Evolutionary conservation across 2,797 vertebrate genomes (phyloP), one percentile per base, ranked within the genome.

Genomic region (Sylvilagus floridanus): DNA sequence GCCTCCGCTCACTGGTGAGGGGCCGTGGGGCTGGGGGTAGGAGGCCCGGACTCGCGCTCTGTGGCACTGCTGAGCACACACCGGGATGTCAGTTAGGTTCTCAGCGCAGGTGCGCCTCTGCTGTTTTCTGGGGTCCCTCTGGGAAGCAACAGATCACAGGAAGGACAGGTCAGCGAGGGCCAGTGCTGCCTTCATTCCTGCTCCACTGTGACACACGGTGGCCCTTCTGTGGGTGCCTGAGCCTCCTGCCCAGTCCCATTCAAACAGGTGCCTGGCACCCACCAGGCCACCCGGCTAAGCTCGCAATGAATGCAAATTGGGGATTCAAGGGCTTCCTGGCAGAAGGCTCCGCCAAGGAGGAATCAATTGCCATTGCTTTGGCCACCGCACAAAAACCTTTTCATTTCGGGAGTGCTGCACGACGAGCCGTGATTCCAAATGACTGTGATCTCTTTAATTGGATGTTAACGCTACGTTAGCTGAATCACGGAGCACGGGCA

Each of bases 331-430:
- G 22, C 78, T 89, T 63, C 96, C 32, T 82, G 92, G 16, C 68
- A 83, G 47, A 93, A 93, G 85, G 69, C 89, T 91, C 77, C 66
- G 82, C 84, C 96, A 93, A 93, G 47, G 65, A 17, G 16, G 90
- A 95, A 94, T 87, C 90, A 97, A 96, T 97, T 93, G 95, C 81
- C 35, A 93, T 96, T 92, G 82, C 97, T 97, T 97, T 94, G 95
- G 96, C 77, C 90, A 83, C 28, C 96, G 94, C 0, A 82, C 84
- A 97, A 97, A 97, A 88, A 32, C 90, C 93, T 78, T 96, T 68
- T 94, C 88, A 62, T 89, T 95, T 96, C 69, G 66, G 73, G 92
- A 96, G 90, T 83, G 4, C 37, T 9, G 50, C 97, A 96, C 17
- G 95, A 81, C 90, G 50, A 93, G 81, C 50, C 95, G 75, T 94